phyloP scores from a whole-genome alignment of 1,140 invertebrate species.

The Chironomus striatipennis region DNA sequence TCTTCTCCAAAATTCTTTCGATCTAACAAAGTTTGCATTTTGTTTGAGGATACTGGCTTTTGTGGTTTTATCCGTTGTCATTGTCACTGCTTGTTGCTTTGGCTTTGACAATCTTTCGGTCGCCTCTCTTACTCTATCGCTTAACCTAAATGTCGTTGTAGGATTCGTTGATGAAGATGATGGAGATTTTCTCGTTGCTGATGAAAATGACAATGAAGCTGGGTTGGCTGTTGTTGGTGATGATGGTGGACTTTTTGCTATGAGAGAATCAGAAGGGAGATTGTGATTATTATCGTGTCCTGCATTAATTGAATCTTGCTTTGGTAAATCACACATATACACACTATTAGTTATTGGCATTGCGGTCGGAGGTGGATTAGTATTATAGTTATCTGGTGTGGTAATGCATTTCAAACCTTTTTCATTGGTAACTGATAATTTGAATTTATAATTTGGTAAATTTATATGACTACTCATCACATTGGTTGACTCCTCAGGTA shows the following conservation, averaged over 20 bases:
- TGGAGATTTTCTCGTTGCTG: constrained; percentile 30
- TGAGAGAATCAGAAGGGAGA: too few relatives aligned
- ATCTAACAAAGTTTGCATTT: constrained; percentile 1
- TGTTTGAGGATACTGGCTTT: constrained; percentile 10
- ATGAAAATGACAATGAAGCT: constrained; percentile 24
- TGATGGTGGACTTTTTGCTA: background rate
- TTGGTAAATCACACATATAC: background rate
- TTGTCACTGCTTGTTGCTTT: background rate
- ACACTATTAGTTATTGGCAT: background rate
- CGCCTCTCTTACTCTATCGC: constrained; percentile 36
- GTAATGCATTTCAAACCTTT: constrained; percentile 20
- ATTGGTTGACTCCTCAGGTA: background rate
- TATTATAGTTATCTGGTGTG: background rate
- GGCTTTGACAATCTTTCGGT: constrained; percentile 36
- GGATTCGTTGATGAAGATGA: constrained; percentile 26
- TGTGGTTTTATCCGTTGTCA: constrained; percentile 17
- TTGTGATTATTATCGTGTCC: background rate
- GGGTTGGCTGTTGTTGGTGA: constrained; percentile 26
- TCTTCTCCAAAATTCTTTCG: constrained; percentile 21
- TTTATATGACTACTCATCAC: background rate
- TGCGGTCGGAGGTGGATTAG: background rate
- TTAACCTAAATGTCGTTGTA: constrained; percentile 35
- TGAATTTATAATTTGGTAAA: background rate
- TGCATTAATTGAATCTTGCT: background rate
- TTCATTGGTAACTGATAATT: background rate